Percentiles rank a stretch among this genome's conserved stretches.
Evolutionary conservation across 1,140 invertebrate genomes (phyloP).

Genomic region (Brachystomella parvula): DNA sequence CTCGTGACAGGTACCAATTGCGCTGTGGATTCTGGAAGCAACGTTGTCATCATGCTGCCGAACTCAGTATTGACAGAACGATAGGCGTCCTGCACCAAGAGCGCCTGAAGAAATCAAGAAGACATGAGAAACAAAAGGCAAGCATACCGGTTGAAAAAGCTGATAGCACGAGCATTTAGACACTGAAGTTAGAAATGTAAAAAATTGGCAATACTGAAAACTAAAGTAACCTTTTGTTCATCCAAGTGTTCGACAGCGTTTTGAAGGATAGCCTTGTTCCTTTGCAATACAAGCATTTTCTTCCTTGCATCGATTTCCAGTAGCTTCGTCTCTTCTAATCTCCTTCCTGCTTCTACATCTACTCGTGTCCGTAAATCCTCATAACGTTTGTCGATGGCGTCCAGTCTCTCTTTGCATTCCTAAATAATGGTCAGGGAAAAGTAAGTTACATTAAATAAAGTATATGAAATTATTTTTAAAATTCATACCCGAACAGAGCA

Average conservation of each 20-base stretch:
- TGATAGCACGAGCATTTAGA: too few relatives aligned
- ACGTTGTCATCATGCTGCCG: conserved; percentile 84
- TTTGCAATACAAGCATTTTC: conserved; percentile 68
- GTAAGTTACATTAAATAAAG: too few relatives aligned
- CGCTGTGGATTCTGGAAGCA: conserved; percentile 82
- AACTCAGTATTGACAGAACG: conserved; percentile 73
- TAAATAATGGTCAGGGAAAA: background rate
- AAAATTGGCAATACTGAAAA: too few relatives aligned
- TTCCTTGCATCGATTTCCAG: conserved; percentile 50
- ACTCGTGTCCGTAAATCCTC: background rate
- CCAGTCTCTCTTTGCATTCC: background rate
- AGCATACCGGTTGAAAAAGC: too few relatives aligned
- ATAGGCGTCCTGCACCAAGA: conserved; percentile 30
- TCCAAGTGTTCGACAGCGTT: conserved; percentile 33
- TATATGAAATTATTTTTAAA: background rate
- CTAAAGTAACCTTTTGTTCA: background rate
- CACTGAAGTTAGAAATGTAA: too few relatives aligned
- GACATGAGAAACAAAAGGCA: too few relatives aligned
- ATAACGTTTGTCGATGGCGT: background rate
- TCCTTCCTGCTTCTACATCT: background rate
- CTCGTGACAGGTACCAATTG: conserved; percentile 58
- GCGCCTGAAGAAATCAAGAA: conserved; percentile 10
- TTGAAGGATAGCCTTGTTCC: conserved; percentile 67
- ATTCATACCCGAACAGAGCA: background rate
- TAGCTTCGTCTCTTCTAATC: background rate